Evolutionary conservation across 2,797 vertebrate species (phyloP), one percentile per base, ranked within the genome.

Genomic region (Darevskia nairensis): DNA sequence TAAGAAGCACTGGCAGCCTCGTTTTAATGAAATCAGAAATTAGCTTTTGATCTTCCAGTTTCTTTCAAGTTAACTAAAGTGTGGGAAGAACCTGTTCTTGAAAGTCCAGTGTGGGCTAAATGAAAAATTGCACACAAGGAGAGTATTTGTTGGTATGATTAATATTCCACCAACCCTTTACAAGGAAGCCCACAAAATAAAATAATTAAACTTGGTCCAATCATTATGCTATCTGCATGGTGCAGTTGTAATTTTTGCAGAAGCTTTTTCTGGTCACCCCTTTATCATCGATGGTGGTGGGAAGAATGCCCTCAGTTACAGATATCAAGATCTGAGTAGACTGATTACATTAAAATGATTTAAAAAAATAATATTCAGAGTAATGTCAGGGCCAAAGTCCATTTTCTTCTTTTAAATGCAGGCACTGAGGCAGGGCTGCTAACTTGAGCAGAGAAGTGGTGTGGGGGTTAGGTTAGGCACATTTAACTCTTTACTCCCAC

Each of bases 21-120:
- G 61, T 89, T 93, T 89, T 86, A 84, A 92, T 84, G 23, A 85
- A 15, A 81, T 86, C 84, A 84, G 68, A 90, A 44, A 15, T 50
- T 50, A 27, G 39, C 83, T 89, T 94, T 8, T 91, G 81, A 80
- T 80, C 75, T 50, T 74, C 85, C 59, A 90, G 69, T 75, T 93
- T 82, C 59, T 89, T 77, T 91, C 69, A 80, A 46, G 19, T 64
- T 76, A 83, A 89, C 59, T 86, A 77, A 86, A 29, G 4, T 46
- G 11, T 50, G 21, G 9, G 29, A 17, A 72, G 2, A 39, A 71
- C 25, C n/a, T 50, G 32, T 72, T 59, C 11, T 29, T 27, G 46
- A n/a, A 59, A 80, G 46, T 35, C 29, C n/a, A 86, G 69, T 7
- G n/a, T 9, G 55, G 17, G 6, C 27, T 64, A 76, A 76, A 55